Evolutionary conservation across 2,888 invertebrate genomes (phyloP), one percentile per base, ranked within the genome.

Genomic region (Lasioglossum zephyrum): DNA sequence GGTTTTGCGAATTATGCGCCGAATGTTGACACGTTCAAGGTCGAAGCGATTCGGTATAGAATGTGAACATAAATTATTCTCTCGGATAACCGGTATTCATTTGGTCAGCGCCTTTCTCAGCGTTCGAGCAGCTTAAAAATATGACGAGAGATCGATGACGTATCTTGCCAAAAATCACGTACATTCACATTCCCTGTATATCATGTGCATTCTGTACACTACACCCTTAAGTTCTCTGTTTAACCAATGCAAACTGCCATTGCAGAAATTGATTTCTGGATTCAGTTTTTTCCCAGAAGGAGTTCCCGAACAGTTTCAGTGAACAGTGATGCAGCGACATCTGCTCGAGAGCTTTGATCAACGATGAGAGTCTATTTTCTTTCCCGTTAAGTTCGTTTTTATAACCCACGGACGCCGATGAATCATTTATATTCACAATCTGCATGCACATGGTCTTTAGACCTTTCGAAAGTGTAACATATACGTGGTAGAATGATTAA

Each of bases 61-160:
- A 73, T 88, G 76, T 83, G 86, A 86, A 78, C 79, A 89, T 82
- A 89, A 88, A 88, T 41, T 88, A 82, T 90, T 88, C 72, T 77
- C 3, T 83, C 41, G 74, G 69, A 73, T 63, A 26, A 39, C 22
- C 9, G 41, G 36, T 3, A 41, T 49, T 2, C n/a, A 70, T 57
- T 9, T 39, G 2, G 44, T 73, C 36, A 3, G 31, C 31, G 31
- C 18, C 13, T 22, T 73, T 31, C 18, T 44, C 22, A 16, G 9
- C 16, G 44, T 41, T 3, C 9, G 16, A 39, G 26, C 22, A 22
- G 18, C 1, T 1, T 44, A 16, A 31, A 18, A 5, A 36, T 16
- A 47, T 75, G 16, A 8, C 26, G 22, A 26, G 36, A 36, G 26
- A 9, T 84, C 31, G 44, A 49, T 66, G 31, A 36, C 66, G 47